Conservation (phyloP, 2,113 vertebrate genomes). For the Camelus dromedarius region DNA sequence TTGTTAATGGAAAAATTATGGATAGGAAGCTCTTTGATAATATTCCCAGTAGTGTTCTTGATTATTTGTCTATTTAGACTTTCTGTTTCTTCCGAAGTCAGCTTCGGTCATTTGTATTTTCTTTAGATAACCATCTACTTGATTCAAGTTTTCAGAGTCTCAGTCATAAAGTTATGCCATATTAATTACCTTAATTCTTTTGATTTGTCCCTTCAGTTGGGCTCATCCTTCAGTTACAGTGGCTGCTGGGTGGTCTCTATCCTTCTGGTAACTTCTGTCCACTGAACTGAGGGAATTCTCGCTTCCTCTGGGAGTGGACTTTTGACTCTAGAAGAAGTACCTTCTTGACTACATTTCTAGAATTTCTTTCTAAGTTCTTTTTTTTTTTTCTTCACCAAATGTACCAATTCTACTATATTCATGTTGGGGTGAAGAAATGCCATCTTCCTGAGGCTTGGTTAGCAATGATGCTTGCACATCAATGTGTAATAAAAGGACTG, state of each 20-base stretch:
- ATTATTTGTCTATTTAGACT: neutral
- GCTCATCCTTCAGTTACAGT: neutral
- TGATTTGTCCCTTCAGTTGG: neutral
- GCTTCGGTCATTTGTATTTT: neutral
- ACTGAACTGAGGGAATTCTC: neutral
- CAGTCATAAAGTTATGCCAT: neutral
- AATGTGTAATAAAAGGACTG: neutral
- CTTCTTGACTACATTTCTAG: neutral
- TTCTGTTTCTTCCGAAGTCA: constrained; percentile 16
- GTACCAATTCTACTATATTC: neutral
- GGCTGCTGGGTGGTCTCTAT: too few species aligned
- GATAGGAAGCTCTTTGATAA: neutral
- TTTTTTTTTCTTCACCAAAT: neutral
- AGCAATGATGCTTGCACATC: neutral
- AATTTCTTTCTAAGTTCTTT: neutral
- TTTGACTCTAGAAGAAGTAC: neutral
- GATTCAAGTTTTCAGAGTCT: neutral
- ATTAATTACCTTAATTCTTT: neutral
- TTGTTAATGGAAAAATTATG: neutral
- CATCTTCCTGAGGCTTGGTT: neutral
- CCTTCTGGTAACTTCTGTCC: neutral
- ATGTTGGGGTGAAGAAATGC: neutral
- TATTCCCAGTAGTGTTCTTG: neutral
- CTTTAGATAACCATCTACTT: neutral
- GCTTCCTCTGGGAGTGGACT: neutral